Evolutionary conservation across 2,113 vertebrate genomes (phyloP).

Genomic region (Ammodramus savannarum): DNA sequence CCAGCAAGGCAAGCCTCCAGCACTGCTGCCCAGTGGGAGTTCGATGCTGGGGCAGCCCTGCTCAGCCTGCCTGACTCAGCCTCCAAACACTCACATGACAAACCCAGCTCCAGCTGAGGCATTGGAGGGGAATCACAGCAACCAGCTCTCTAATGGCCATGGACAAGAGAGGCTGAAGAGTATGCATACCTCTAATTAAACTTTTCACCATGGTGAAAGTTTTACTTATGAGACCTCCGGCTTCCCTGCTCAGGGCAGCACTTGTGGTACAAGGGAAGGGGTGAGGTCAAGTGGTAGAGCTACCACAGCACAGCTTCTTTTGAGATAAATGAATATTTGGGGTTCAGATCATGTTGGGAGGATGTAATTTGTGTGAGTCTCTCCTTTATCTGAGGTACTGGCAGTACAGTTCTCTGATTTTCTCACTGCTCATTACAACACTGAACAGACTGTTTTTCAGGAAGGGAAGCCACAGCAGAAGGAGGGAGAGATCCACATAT

Average conservation of each 20-base stretch:
- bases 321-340: neutral
- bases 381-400: neutral
- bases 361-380: neutral
- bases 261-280: neutral
- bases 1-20: neutral
- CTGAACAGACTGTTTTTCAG: neutral
- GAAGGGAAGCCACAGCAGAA: neutral
- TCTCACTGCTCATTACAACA: neutral
- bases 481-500: neutral
- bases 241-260: neutral
- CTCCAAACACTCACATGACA: neutral
- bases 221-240: neutral
- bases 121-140: neutral
- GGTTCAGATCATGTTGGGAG: neutral
- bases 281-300: neutral
- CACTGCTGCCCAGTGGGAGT: neutral
- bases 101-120: neutral
- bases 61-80: constrained; percentile 20
- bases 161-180: neutral
- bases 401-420: neutral
- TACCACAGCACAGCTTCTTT: neutral
- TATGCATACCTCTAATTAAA: neutral
- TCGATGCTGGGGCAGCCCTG: neutral
- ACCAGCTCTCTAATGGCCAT: neutral
- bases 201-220: neutral